Evolutionary conservation across 2,888 invertebrate genomes (phyloP).

Genomic region (Drosophila prostipennis): DNA sequence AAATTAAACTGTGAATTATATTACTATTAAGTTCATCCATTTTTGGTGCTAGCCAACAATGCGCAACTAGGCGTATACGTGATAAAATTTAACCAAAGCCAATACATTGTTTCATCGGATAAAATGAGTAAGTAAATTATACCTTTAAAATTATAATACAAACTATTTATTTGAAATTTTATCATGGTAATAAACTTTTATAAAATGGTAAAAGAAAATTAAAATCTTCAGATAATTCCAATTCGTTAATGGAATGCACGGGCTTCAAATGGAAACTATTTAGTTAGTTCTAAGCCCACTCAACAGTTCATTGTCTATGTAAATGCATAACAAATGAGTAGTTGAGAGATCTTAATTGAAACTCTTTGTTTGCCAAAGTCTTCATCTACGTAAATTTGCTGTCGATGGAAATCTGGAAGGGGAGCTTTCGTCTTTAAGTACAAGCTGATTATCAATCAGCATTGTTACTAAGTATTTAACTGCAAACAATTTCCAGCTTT

Average conservation of each 20-base stretch:
- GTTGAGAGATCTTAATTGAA: constrained; percentile 16
- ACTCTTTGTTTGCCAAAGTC: constrained; percentile 8
- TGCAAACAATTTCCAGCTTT: constrained; percentile 1
- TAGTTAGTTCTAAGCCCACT: background rate
- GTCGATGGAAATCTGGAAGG: background rate
- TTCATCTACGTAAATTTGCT: background rate
- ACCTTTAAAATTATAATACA: no score
- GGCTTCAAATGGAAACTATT: background rate
- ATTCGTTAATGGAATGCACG: no score
- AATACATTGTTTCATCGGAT: constrained; percentile 27
- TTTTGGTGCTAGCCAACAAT: constrained; percentile 45
- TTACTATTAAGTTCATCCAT: constrained; percentile 34
- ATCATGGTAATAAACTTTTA: background rate
- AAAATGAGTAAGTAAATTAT: constrained; percentile 64
- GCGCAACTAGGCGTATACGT: constrained; percentile 68
- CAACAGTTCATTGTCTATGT: constrained; percentile 15
- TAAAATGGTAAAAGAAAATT: background rate
- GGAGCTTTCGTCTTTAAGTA: background rate
- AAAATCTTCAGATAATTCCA: background rate
- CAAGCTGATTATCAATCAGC: constrained; percentile 14
- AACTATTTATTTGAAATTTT: no score
- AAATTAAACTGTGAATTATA: constrained; percentile 46
- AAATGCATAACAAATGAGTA: constrained; percentile 18
- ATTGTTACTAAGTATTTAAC: constrained; percentile 1
- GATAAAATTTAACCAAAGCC: constrained; percentile 42